Conservation (phyloP, 2,797 vertebrate species). For the Crenuchus spilurus region DNA sequence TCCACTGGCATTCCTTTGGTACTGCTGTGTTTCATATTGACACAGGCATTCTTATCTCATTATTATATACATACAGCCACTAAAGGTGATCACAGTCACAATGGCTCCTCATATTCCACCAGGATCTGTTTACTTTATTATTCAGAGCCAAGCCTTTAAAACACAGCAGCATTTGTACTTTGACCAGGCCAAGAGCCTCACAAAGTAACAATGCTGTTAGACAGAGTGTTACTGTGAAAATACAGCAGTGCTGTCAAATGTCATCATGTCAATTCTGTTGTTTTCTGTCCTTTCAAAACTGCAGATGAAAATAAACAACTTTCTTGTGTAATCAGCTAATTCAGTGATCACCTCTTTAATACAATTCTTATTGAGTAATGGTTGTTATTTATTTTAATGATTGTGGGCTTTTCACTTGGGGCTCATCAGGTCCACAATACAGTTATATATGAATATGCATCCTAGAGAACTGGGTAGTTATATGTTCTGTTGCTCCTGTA, state of each 20-base stretch:
- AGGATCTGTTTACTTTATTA: neutral
- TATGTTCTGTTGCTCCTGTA: neutral
- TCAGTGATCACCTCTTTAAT: too few relatives aligned
- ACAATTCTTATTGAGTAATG: too few relatives aligned
- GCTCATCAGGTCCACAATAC: too few relatives aligned
- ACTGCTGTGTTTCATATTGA: neutral
- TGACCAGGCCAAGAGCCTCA: slow-evolving; percentile 60
- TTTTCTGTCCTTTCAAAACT: neutral
- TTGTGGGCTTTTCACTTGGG: too few relatives aligned
- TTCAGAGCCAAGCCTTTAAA: slow-evolving; percentile 63
- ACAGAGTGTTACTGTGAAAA: neutral
- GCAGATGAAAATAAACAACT: neutral
- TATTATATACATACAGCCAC: neutral
- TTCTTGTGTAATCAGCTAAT: neutral
- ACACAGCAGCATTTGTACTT: slow-evolving; percentile 65
- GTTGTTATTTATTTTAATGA: too few relatives aligned
- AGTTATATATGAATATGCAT: too few relatives aligned
- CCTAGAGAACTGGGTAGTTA: neutral
- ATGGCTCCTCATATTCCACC: neutral
- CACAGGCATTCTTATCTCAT: neutral
- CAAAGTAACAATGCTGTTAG: neutral
- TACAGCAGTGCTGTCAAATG: neutral
- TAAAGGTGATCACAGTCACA: neutral
- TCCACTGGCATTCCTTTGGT: too few relatives aligned
- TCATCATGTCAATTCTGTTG: neutral